Base-by-base conservation (phyloP, 2,113 vertebrate genomes). In the Brachypteracias leptosomus region DNA sequence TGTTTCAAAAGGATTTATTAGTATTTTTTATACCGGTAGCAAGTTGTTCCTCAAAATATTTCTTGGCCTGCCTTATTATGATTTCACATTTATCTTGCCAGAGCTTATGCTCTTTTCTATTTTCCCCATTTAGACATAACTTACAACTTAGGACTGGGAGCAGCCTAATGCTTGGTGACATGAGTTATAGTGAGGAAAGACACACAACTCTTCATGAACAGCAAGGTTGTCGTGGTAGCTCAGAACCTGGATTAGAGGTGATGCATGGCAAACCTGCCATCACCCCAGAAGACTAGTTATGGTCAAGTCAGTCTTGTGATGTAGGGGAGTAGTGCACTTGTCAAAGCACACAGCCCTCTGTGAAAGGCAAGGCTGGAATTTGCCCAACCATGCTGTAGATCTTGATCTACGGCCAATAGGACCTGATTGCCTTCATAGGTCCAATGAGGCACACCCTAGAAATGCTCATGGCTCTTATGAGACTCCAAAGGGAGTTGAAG, bases 41-140 rank as follows among this genome's bases (percentile, higher is more conserved):
- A 84, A 77, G 80, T 89, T 52, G 63, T 96, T 96, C 89, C 84
- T 92, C 3, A 5, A 94, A 95, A 58, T 80, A 68, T 67, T 85
- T 89, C 89, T 55, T 91, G 76, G 57, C 26, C 82, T 85, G 42
- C 8, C 38, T 94, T 18, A 35, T 24, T 88, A 59, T 26, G 65
- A 46, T 63, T 89, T 85, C 55, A 68, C 55, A 55, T 85, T 75
- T 61, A 84, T 87, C 38, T 71, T 75, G 47, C 55, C 61, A 55
- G 76, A 77, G 42, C 47, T 63, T 8, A 13, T 78, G 77, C 16
- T 71, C 77, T 63, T 51, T 65, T 29, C 35, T 74, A 6, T 42
- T 26, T 91, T 86, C 63, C 46, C 55, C 51, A 42, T n/a, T 78
- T 14, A 78, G 46, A 16, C 35, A 6, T 16, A 20, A 8, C 5